phyloP scores from a whole-genome alignment of 30 jellyfish, hydroid and myxozoan genomes.

The Pseudorhiza aurosa region DNA sequence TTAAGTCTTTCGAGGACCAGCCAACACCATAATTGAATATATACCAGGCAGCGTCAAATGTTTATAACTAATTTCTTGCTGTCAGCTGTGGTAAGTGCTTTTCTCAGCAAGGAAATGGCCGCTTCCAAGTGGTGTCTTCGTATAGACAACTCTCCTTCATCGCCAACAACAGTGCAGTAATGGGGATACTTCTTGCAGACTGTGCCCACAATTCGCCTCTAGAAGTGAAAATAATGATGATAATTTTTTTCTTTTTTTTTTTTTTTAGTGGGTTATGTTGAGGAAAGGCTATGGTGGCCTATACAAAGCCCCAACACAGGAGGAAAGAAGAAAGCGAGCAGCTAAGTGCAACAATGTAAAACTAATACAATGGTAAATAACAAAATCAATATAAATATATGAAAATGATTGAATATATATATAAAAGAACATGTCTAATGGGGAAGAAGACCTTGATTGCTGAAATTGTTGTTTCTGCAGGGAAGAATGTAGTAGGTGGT shows the following conservation, averaged over 20 bases:
- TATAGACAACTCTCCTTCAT: not conserved
- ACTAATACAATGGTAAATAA: too few relatives aligned
- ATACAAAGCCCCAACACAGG: too few relatives aligned
- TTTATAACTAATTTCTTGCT: not conserved
- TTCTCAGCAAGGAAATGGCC: not conserved
- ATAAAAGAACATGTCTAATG: too few relatives aligned
- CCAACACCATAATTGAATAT: not conserved
- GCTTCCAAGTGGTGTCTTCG: not conserved
- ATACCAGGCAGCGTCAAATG: not conserved
- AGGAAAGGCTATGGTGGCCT: not conserved
- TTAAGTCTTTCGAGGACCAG: slow-evolving; percentile 9
- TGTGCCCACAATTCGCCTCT: not conserved
- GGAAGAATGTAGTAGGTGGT: too few relatives aligned
- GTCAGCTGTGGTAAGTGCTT: not conserved
- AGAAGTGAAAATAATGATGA: not conserved
- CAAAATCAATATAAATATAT: too few relatives aligned
- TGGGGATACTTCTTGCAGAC: not conserved
- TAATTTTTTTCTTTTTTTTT: too few relatives aligned
- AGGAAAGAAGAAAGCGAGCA: too few relatives aligned
- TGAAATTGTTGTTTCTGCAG: too few relatives aligned
- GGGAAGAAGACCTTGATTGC: too few relatives aligned
- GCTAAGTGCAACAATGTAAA: too few relatives aligned
- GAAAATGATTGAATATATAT: too few relatives aligned
- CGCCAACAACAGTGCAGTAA: not conserved
- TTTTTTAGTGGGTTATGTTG: not conserved